Evolutionary conservation across 2,888 invertebrate species (phyloP).

Genomic region (Graphium colonna): DNA sequence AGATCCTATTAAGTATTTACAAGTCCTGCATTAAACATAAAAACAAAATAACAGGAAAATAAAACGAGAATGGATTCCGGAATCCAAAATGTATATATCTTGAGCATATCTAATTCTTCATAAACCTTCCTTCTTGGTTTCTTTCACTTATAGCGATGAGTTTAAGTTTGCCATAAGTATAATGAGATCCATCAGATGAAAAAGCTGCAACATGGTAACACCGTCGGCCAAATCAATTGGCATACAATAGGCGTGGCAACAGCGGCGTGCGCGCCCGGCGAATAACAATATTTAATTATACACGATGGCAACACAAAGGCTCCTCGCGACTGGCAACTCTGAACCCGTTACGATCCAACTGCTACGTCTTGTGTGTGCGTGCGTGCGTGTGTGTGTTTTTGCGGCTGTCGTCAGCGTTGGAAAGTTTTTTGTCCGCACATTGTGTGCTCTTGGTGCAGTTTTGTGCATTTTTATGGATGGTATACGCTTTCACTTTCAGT

Average conservation of each 20-base stretch:
- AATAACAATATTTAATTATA: conserved; percentile 30
- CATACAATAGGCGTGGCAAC: conserved; percentile 28
- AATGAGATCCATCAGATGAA: too few relatives aligned
- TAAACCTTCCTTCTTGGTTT: too few relatives aligned
- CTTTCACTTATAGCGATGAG: too few relatives aligned
- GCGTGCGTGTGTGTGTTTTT: conserved; percentile 9
- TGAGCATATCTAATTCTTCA: too few relatives aligned
- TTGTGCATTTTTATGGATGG: too few relatives aligned
- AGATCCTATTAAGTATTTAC: too few relatives aligned
- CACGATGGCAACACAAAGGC: conserved; percentile 28
- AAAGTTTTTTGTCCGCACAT: conserved; percentile 1
- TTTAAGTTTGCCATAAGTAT: too few relatives aligned
- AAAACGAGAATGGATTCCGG: too few relatives aligned
- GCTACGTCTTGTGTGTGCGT: conserved; percentile 4
- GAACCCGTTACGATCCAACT: conserved; percentile 27
- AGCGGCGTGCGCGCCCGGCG: conserved; percentile 22
- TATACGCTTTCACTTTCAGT: too few relatives aligned
- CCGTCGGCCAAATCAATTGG: conserved; percentile 24
- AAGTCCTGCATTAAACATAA: too few relatives aligned
- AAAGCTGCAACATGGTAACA: conserved; percentile 7
- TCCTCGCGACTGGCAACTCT: conserved; percentile 24
- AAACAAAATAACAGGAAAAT: too few relatives aligned
- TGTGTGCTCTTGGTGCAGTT: not conserved
- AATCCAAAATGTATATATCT: too few relatives aligned
- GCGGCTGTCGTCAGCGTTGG: conserved; percentile 1